Percentiles rank a stretch among this genome's conserved stretches.
These are phyloP conservation scores for Agonopterix heracliana DNA, from an alignment of 2,888 invertebrate species.

Conservation along the genomic window DNA sequence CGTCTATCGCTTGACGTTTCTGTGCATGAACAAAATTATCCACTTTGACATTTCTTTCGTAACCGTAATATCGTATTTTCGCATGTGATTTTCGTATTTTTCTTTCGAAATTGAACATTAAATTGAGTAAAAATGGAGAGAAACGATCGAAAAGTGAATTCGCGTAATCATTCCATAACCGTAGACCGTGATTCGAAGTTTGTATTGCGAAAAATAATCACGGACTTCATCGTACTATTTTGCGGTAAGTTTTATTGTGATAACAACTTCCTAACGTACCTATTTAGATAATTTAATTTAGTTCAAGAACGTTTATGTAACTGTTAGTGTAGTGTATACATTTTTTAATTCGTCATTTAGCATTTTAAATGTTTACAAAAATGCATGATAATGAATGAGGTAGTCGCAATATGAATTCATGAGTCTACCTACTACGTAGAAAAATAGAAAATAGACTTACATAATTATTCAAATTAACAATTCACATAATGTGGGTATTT, in stretches of 20 bases:
- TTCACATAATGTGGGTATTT: no score
- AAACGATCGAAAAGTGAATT: constrained; percentile 57
- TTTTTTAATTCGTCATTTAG: no score
- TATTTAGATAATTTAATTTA: background rate
- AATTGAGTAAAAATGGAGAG: constrained; percentile 50
- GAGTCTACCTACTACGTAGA: no score
- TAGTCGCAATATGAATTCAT: no score
- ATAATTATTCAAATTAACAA: no score
- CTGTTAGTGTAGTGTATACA: no score
- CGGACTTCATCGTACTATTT: constrained; percentile 81
- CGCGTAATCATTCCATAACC: constrained; percentile 53
- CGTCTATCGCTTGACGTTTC: constrained; percentile 51
- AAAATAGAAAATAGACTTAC: no score
- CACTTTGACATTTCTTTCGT: constrained; percentile 49
- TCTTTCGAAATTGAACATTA: constrained; percentile 16
- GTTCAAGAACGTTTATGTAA: background rate
- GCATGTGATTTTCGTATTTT: constrained; percentile 23
- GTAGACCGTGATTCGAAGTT: constrained; percentile 76
- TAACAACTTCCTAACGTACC: no score
- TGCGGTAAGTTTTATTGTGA: constrained; percentile 76
- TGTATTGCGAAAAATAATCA: constrained; percentile 78
- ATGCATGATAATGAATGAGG: no score
- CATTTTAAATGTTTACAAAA: no score
- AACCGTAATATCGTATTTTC: constrained; percentile 35
- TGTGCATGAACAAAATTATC: constrained; percentile 18